Evolutionary conservation across 2,888 invertebrate genomes (phyloP).

Genomic region (Drosophila borborema): DNA sequence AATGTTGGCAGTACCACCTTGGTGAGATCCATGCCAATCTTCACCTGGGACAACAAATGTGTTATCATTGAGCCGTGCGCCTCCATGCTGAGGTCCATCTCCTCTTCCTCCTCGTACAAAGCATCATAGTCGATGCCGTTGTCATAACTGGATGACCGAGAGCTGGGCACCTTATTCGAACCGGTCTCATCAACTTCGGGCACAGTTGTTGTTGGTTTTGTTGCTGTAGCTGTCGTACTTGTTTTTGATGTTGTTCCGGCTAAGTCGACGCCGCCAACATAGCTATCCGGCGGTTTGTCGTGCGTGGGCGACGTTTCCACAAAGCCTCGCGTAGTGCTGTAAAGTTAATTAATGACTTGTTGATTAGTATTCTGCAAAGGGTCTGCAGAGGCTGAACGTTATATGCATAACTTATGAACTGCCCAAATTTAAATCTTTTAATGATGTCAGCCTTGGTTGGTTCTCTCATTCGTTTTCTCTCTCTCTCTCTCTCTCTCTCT

Average conservation of each 20-base stretch:
- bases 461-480: neutral
- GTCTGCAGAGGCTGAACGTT: neutral
- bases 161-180: slow-evolving; percentile 65
- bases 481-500: neutral
- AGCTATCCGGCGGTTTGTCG: slow-evolving; percentile 74
- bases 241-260: slow-evolving; percentile 40
- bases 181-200: slow-evolving; percentile 80
- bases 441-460: slow-evolving; percentile 59
- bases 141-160: slow-evolving; percentile 85
- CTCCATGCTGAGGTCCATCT: slow-evolving; percentile 96
- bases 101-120: slow-evolving; percentile 95
- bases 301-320: slow-evolving; percentile 82
- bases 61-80: slow-evolving; percentile 98
- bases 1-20: slow-evolving; percentile 99
- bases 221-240: slow-evolving; percentile 13
- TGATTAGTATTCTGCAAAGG: slow-evolving; percentile 44
- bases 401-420: slow-evolving; percentile 42
- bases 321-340: slow-evolving; percentile 83
- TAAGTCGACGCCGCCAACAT: slow-evolving; percentile 31
- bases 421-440: slow-evolving; percentile 39
- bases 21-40: slow-evolving; percentile 99
- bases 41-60: slow-evolving; percentile 98
- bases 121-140: slow-evolving; percentile 94
- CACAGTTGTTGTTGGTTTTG: slow-evolving; percentile 4
- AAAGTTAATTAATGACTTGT: slow-evolving; percentile 49